These are phyloP conservation scores for Pteria penguin DNA, from an alignment of 2,888 invertebrate genomes.

Conservation along the genomic window DNA sequence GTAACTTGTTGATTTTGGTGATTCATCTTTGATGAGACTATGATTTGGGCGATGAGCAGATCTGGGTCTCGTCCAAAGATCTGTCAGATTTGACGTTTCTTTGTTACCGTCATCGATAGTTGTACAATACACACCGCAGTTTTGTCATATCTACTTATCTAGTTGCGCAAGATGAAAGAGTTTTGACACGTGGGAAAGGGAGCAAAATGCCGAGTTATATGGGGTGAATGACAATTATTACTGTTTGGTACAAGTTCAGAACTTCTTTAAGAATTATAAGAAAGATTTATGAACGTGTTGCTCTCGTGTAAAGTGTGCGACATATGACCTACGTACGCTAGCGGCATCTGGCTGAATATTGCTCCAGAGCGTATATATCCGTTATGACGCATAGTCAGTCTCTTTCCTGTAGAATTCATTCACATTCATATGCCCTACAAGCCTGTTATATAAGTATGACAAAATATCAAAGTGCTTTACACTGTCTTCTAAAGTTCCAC, in stretches of 20 bases:
- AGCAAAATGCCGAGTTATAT: neutral
- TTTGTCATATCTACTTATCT: neutral
- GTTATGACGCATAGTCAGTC: no score
- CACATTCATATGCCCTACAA: no score
- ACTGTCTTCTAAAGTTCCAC: no score
- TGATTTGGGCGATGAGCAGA: neutral
- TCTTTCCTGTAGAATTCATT: no score
- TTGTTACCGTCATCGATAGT: neutral
- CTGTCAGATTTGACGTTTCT: neutral
- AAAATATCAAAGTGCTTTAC: no score
- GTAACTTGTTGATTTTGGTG: neutral
- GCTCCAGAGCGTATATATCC: no score
- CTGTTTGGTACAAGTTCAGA: neutral
- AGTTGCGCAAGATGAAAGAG: neutral
- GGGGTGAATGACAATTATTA: neutral
- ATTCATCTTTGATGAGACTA: neutral
- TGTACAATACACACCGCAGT: neutral
- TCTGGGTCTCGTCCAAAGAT: neutral
- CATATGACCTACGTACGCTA: no score
- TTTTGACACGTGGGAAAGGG: neutral
- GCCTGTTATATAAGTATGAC: no score
- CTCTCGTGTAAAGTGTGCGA: no score
- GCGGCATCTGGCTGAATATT: no score
- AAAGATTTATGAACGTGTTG: no score
- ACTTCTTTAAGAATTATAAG: no score